Evolutionary conservation across 2,797 vertebrate species (phyloP).

Genomic region (Pempheris klunzingeri): DNA sequence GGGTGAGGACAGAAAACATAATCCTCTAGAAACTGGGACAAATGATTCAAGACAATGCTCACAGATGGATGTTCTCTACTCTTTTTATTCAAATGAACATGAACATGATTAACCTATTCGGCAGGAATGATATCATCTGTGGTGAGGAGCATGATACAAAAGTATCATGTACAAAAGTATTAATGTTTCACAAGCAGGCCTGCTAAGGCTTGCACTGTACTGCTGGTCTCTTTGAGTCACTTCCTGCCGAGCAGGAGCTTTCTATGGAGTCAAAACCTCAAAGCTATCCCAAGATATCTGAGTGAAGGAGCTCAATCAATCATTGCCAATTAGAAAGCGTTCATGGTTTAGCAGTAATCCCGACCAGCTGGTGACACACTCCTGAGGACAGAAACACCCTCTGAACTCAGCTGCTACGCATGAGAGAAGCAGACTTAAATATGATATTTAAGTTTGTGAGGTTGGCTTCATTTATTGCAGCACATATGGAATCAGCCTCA

Average conservation of each 20-base stretch:
- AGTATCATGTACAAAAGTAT: too few relatives aligned
- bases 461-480: conserved; percentile 28
- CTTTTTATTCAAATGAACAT: not conserved
- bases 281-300: conserved; percentile 48
- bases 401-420: conserved; percentile 41
- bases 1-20: conserved; percentile 21
- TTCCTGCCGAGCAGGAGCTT: conserved; percentile 44
- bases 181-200: conserved; percentile 43
- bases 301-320: conserved; percentile 75
- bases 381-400: conserved; percentile 49
- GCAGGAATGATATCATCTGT: conserved; percentile 20
- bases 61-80: not conserved
- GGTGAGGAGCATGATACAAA: too few relatives aligned
- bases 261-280: conserved; percentile 55
- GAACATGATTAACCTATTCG: conserved; percentile 31
- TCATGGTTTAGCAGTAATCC: conserved; percentile 66
- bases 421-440: conserved; percentile 10
- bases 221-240: conserved; percentile 45
- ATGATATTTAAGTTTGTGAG: conserved; percentile 5
- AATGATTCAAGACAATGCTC: not conserved
- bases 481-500: conserved; percentile 13
- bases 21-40: not conserved
- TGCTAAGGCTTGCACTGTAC: conserved; percentile 39
- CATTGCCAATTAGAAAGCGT: conserved; percentile 76
- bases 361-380: conserved; percentile 69